Percentiles rank a stretch among this genome's conserved stretches.
These are phyloP conservation scores for Puma concolor DNA, from an alignment of 2,113 vertebrate genomes.

Conservation along the genomic window DNA sequence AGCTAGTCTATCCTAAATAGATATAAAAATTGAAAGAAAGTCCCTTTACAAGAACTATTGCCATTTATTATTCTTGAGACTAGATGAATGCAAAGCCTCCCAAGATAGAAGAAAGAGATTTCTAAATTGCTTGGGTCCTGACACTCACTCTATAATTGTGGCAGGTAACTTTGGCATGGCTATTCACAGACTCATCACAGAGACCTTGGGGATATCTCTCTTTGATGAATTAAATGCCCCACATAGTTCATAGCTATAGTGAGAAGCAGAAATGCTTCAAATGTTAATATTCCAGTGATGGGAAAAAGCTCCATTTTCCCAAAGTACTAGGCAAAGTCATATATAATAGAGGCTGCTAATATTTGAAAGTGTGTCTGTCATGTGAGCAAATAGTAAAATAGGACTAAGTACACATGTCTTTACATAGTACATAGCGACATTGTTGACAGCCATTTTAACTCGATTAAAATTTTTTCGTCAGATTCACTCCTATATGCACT, in stretches of 20 bases:
- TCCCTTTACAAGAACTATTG: neutral
- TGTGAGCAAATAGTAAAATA: neutral
- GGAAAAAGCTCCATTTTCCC: neutral
- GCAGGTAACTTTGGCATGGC: neutral
- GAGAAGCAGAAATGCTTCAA: neutral
- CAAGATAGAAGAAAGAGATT: neutral
- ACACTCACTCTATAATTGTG: neutral
- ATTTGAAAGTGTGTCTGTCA: neutral
- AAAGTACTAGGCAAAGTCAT: neutral
- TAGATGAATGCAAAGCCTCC: neutral
- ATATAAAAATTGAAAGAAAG: neutral
- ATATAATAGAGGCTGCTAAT: neutral
- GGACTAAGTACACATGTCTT: neutral
- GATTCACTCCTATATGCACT: neutral
- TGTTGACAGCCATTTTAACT: neutral
- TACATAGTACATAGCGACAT: neutral
- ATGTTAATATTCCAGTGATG: neutral
- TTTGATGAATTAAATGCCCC: neutral
- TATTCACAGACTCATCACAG: neutral
- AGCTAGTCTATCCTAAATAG: neutral
- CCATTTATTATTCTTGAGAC: neutral
- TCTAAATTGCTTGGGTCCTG: neutral
- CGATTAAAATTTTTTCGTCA: neutral
- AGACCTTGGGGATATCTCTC: neutral
- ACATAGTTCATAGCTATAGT: neutral